These are phyloP conservation scores for Synergus laeviventris DNA, from an alignment of 2,888 invertebrate genomes.

Conservation along the genomic window DNA sequence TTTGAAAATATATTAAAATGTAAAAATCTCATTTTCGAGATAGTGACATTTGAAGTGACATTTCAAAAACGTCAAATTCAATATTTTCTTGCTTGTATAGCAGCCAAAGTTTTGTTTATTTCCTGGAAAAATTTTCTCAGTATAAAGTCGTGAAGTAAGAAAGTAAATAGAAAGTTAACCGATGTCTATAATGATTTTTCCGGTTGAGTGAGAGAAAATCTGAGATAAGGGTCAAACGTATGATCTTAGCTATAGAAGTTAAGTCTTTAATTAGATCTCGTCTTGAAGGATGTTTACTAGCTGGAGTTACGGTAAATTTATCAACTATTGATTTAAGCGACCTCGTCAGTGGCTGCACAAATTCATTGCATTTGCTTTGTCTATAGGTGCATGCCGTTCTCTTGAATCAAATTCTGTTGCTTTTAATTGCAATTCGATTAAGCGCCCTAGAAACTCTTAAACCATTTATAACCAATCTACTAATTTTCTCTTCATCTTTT, in stretches of 20 bases:
- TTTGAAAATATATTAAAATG: too few species aligned
- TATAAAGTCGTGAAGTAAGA: too few species aligned
- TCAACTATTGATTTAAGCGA: conserved; percentile 31
- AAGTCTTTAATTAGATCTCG: conserved; percentile 11
- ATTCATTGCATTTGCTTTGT: conserved; percentile 35
- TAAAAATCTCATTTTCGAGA: too few species aligned
- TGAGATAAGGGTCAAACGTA: background rate
- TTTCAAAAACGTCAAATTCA: too few species aligned
- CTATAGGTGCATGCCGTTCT: background rate
- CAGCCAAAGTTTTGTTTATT: too few species aligned
- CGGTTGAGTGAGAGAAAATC: background rate
- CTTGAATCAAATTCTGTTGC: conserved; percentile 22
- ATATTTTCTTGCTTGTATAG: too few species aligned
- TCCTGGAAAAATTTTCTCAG: background rate
- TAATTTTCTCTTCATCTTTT: background rate
- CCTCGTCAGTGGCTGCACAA: conserved; percentile 5
- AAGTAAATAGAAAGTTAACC: background rate
- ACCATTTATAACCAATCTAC: background rate
- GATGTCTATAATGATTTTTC: conserved; percentile 7
- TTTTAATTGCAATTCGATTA: conserved; percentile 29
- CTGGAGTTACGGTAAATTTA: conserved; percentile 5
- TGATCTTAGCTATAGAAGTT: conserved; percentile 11
- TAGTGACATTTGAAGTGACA: too few species aligned
- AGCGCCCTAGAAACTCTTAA: background rate
- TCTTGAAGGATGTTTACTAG: conserved; percentile 27